Evolutionary conservation across 2,797 vertebrate genomes (phyloP).

Genomic region (Malacoctenus gilli): DNA sequence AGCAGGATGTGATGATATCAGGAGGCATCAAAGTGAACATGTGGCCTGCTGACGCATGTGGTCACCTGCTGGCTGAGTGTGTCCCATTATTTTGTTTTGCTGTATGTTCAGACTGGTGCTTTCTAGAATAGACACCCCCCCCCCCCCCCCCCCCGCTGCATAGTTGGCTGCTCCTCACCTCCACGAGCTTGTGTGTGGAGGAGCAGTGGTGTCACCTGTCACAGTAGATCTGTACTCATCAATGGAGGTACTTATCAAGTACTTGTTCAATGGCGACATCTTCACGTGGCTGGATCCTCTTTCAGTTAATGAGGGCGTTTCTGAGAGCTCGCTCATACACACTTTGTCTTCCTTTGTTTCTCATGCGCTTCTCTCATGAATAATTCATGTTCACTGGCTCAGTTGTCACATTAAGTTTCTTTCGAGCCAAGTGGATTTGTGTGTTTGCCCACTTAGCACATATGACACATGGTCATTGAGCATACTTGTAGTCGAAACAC

Average conservation of each 20-base stretch:
- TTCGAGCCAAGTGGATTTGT: conserved; percentile 59
- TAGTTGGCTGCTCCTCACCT: conserved; percentile 13
- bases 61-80: no score
- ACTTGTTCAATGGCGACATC: conserved; percentile 58
- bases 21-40: no score
- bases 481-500: not conserved
- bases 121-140: no score
- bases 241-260: conserved; percentile 64
- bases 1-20: no score
- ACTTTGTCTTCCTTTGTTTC: conserved; percentile 83
- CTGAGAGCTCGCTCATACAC: conserved; percentile 79
- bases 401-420: conserved; percentile 71
- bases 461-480: conserved; percentile 16
- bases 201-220: conserved; percentile 34
- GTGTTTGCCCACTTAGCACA: conserved; percentile 30
- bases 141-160: no score
- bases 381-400: conserved; percentile 79
- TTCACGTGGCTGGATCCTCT: conserved; percentile 71
- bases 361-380: conserved; percentile 78
- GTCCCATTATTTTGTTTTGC: no score
- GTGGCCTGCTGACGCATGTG: no score
- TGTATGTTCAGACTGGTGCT: no score
- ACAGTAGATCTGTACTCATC: conserved; percentile 45
- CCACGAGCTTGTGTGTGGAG: conserved; percentile 9
- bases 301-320: conserved; percentile 77